These are phyloP conservation scores for Montifringilla adamsi DNA, from an alignment of 2,113 vertebrate genomes.

Conservation along the genomic window DNA sequence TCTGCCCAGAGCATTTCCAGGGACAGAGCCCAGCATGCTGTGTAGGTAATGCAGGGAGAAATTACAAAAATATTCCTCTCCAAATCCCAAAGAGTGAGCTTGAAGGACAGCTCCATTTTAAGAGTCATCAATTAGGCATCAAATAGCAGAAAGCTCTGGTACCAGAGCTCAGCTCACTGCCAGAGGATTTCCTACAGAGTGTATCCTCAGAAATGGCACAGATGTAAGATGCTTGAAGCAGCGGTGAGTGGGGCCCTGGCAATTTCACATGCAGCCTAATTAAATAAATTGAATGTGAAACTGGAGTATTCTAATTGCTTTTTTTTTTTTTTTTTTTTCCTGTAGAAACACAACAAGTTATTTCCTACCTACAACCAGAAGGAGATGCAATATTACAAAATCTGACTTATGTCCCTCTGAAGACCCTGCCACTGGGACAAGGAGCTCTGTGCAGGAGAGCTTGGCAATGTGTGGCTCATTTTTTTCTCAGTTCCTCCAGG, in stretches of 20 bases:
- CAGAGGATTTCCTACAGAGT: slow-evolving; percentile 2
- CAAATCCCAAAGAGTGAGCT: not conserved
- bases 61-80: not conserved
- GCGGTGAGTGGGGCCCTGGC: not conserved
- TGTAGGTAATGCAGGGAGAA: not conserved
- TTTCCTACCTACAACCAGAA: not conserved
- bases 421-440: not conserved
- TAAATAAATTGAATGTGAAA: not conserved
- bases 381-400: not conserved
- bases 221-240: not conserved
- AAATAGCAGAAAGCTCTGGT: not conserved
- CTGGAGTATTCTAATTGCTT: not conserved
- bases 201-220: not conserved
- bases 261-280: not conserved
- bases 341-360: not conserved
- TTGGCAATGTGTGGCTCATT: not conserved
- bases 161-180: not conserved
- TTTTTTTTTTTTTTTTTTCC: not conserved
- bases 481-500: not conserved
- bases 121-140: not conserved
- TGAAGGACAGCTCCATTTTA: slow-evolving; percentile 19
- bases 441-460: not conserved
- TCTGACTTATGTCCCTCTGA: not conserved
- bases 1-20: not conserved
- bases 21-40: not conserved